Evolutionary conservation across 2,888 invertebrate genomes (phyloP), one percentile per base, ranked within the genome.

Genomic region (Limnephilus lunatus): DNA sequence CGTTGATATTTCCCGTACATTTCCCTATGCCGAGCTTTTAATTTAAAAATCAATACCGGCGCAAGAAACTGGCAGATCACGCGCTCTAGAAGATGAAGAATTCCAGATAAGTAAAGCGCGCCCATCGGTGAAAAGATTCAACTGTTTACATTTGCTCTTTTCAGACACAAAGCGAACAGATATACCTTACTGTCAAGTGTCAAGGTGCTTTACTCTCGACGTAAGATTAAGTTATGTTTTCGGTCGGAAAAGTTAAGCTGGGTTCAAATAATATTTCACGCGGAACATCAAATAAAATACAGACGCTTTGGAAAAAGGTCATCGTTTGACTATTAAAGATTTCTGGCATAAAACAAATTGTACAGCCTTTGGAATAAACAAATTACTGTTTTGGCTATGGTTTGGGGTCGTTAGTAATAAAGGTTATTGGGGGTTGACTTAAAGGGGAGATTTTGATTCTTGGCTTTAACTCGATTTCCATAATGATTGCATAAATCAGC

Each of bases 11-110:
- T 85, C 85, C 44, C 85, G 68, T 68, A 68, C 68, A 68, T 68
- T 68, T 68, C 25, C 14, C 15, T 82, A 31, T 48, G 82, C 31
- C 32, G 83, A 44, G 90, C 90, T 85, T 90, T 90, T 90, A 90
- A 90, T 90, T 53, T 90, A 83, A 90, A 90, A 90, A 90, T 90
- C 90, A 90, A 90, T 90, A 90, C 82, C 15, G 4, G 53, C 83
- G 82, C 25, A 30, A 83, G 82, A 32, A 90, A 83, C 30, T 25
- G 53, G n/a, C 25, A 44, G 48, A 85, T n/a, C 39, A 25, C 85
- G 7, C 44, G n/a, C 39, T 85, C 25, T 25, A 85, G n/a, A 25
- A n/a, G 9, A 30, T 12, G 39, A 25, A 48, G 14, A 85, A 85
- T 44, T 15, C 85, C n/a, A 39, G 25, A 68, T 68, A 68, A 19